Evolutionary conservation across 2,797 vertebrate species (phyloP), one percentile per base, ranked within the genome.

Genomic region (Meriones psammophilus): DNA sequence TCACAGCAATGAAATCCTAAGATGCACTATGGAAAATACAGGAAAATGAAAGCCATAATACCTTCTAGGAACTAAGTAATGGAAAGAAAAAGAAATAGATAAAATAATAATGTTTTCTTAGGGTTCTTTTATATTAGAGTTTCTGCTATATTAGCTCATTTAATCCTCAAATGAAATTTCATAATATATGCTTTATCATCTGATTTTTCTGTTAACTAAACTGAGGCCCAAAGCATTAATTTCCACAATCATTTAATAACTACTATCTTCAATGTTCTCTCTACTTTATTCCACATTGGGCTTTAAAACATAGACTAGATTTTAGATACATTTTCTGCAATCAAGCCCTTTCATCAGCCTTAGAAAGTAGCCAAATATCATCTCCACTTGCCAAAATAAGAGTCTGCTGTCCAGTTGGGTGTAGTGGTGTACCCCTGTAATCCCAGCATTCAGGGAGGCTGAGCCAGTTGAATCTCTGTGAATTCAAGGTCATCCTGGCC

Each of bases 261-360:
- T 66, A 79, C 24, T 26, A 89, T 71, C 83, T 94, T 30, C n/a
- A 79, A 9, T 5, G 4, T 78, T 28, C 71, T 92, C 69, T 79
- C 28, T 94, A 54, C 14, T 96, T 95, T 46, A 80, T 7, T 33
- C 66, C 28, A 28, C 3, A 14, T 3, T 60, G 9, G 12, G 8
- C 50, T 58, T 92, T 89, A 84, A 5, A 79, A 76, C 33, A 36
- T 79, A 93, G n/a, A 81, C 92, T n/a, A 58, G 3, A 68, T 87
- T 89, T 86, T 28, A 76, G 12, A 39, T 26, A 33, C 36, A 76
- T 42, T 95, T 86, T 92, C 79, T 17, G 24, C 24, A 36, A 56
- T 92, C n/a, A 22, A 4, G 39, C 46, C n/a, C 81, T 20, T 92
- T 77, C 30, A 46, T 56, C 13, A 80, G 6, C 8, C 78, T 77